phyloP scores from a whole-genome alignment of 2,113 vertebrate genomes.

The Aptenodytes patagonicus region DNA sequence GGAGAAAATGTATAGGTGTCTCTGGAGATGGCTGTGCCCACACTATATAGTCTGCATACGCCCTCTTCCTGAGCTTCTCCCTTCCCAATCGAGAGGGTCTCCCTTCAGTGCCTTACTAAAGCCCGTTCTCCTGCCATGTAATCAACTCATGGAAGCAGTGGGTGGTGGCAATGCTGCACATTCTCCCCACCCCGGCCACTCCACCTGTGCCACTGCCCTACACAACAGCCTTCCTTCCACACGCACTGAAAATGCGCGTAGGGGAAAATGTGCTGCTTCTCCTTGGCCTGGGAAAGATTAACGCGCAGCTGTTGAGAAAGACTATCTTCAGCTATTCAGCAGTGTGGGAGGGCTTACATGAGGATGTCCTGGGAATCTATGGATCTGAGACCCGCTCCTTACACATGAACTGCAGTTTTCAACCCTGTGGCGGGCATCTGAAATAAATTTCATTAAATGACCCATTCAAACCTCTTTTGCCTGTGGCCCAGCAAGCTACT shows the following conservation, averaged over 20 bases:
- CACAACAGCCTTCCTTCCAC: neutral
- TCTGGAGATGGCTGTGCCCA: neutral
- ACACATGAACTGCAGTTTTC: neutral
- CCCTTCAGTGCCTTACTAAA: neutral
- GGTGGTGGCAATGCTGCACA: neutral
- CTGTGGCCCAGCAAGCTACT: neutral
- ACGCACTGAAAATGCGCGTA: neutral
- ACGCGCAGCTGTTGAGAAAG: slow-evolving; percentile 15
- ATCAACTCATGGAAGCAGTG: neutral
- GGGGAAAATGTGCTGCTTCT: neutral
- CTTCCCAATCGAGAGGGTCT: accelerated
- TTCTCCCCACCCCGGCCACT: neutral
- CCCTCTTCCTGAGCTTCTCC: neutral
- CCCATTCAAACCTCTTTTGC: neutral
- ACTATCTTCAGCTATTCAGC: neutral
- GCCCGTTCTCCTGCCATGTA: accelerated
- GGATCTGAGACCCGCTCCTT: neutral
- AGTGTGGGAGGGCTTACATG: neutral
- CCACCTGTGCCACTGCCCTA: neutral
- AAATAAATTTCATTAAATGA: neutral
- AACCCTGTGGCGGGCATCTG: neutral
- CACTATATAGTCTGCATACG: accelerated
- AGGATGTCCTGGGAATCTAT: neutral
- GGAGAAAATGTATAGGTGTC: neutral
- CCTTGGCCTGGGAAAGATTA: neutral